Percentiles rank a stretch among this genome's conserved stretches.
Evolutionary conservation across 2,797 vertebrate genomes (phyloP).

Genomic region (Ctenopoma kingsleyae): DNA sequence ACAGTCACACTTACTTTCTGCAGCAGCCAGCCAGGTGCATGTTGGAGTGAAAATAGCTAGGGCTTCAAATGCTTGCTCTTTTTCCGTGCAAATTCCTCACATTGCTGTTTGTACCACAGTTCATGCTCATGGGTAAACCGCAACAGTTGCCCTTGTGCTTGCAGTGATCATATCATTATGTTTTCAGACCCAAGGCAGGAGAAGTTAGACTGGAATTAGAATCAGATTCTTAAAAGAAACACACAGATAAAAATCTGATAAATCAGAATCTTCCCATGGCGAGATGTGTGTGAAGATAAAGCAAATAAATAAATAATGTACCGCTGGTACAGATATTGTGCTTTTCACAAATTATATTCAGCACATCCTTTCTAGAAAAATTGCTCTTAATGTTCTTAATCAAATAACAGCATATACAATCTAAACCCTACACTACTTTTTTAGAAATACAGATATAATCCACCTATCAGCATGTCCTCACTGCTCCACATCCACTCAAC

Average conservation of each 20-base stretch:
- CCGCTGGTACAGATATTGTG: constrained; percentile 2
- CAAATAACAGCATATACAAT: constrained; percentile 55
- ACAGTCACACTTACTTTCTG: constrained; percentile 11
- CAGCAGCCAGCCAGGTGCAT: constrained; percentile 20
- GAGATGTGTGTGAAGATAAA: neutral
- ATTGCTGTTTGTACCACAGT: constrained; percentile 1
- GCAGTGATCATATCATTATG: constrained; percentile 3
- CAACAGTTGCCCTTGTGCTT: neutral
- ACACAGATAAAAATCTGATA: too few relatives aligned
- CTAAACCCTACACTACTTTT: constrained; percentile 23
- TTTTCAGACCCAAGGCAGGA: constrained; percentile 24
- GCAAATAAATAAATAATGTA: neutral
- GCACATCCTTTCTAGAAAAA: neutral
- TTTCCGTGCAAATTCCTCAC: constrained; percentile 24
- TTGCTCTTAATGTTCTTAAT: neutral
- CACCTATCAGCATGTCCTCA: constrained; percentile 31
- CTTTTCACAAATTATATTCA: neutral
- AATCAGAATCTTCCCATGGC: neutral
- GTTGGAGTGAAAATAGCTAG: constrained; percentile 26
- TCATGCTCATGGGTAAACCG: neutral
- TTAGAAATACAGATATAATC: constrained; percentile 43
- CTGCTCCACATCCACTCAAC: constrained; percentile 47
- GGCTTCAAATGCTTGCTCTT: constrained; percentile 21
- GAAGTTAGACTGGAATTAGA: constrained; percentile 24
- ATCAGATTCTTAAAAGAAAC: constrained; percentile 25